Evolutionary conservation across 2,888 invertebrate species (phyloP).

Genomic region (Stenodera caucasica): DNA sequence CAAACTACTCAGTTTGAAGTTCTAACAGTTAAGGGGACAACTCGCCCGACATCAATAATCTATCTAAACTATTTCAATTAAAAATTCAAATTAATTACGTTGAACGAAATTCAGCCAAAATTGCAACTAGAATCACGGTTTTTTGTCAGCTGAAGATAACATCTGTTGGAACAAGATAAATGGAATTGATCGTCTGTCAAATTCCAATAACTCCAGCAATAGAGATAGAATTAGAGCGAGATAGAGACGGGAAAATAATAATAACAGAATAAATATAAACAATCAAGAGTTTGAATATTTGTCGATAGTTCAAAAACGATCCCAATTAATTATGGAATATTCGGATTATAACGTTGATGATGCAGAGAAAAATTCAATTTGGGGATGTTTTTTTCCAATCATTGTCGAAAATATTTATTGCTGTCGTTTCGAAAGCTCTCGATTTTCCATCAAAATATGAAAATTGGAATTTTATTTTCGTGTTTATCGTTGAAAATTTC

Average conservation of each 20-base stretch:
- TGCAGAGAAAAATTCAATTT: no score
- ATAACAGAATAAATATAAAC: conserved; percentile 4
- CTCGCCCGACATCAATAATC: neutral
- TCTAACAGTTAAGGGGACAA: neutral
- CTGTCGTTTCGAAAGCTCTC: no score
- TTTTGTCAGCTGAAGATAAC: neutral
- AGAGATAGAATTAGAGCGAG: neutral
- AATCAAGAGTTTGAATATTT: no score
- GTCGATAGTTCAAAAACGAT: no score
- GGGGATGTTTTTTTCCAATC: no score
- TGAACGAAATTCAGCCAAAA: no score
- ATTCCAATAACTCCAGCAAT: neutral
- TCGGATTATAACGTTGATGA: no score
- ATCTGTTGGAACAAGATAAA: conserved; percentile 9
- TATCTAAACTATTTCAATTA: conserved; percentile 5
- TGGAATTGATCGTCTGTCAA: conserved; percentile 11
- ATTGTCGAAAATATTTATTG: no score
- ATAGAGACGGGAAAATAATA: conserved; percentile 9
- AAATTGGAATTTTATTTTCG: no score
- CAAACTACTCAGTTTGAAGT: conserved; percentile 15
- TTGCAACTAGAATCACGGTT: neutral
- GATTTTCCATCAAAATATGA: no score
- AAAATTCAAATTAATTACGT: neutral
- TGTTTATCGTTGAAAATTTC: no score
- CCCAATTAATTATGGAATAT: no score